These are phyloP conservation scores for Meloidogyne exigua DNA, from an alignment of 1,140 invertebrate genomes.

Conservation along the genomic window DNA sequence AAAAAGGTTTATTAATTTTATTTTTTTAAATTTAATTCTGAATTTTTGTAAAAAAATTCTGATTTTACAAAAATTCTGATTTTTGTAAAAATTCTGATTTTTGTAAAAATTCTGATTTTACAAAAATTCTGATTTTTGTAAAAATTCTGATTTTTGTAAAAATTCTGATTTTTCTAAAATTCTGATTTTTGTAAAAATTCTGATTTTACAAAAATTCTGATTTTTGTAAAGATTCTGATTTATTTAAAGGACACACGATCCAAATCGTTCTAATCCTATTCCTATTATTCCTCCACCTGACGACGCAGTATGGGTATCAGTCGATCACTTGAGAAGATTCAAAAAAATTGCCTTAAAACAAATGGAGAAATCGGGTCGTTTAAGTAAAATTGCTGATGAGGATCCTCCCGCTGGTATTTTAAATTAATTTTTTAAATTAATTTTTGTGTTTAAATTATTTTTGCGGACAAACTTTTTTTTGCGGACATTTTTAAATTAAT, in stretches of 20 bases:
- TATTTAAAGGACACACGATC: constrained; percentile 29
- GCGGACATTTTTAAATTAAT: no score
- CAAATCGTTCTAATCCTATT: not conserved
- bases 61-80: no score
- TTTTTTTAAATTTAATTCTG: no score
- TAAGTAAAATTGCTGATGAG: constrained; percentile 3
- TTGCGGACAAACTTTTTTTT: not conserved
- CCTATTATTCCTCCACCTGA: constrained; percentile 23
- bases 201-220: no score
- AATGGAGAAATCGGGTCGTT: constrained; percentile 1
- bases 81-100: no score
- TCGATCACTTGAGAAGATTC: constrained; percentile 25
- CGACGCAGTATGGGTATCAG: constrained; percentile 34
- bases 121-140: no score
- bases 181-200: no score
- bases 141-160: no score
- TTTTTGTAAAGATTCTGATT: not conserved
- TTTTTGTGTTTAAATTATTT: not conserved
- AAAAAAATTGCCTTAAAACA: constrained; percentile 21
- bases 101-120: no score
- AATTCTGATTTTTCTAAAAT: no score
- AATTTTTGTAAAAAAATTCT: no score
- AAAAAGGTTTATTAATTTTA: not conserved
- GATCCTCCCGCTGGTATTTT: not conserved
- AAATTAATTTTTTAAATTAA: not conserved